Base-by-base conservation (phyloP, 2,797 vertebrate species). In the Pristis pectinata region DNA sequence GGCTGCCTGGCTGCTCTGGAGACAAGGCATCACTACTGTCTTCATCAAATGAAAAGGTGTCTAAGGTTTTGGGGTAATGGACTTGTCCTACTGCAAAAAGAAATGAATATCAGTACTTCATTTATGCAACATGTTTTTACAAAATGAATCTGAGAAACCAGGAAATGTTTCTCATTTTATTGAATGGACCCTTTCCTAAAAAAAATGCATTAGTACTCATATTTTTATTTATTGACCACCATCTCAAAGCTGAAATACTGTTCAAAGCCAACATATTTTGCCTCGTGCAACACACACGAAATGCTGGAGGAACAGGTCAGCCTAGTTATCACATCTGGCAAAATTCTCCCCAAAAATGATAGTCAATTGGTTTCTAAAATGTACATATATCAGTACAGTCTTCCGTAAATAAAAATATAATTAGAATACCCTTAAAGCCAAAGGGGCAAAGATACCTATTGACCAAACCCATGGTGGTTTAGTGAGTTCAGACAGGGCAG, bases 41-140 rank as follows among this genome's bases (percentile, higher is more conserved):
- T 95, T 99, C 98, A 74, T 98, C 98, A 96, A 99, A 99, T 89
- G 97, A 98, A 96, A 98, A 99, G 95, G 98, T 97, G 37, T 98
- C 98, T 95, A 97, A 95, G 64, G 97, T 96, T 94, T 98, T 97
- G 34, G 97, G 97, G 85, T 95, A 95, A 95, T 96, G 97, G 77
- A 97, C 96, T 94, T 98, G 96, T 94, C 96, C 97, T 95, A 96
- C 98, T 95, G 97, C 95, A 96, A 95, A 80, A 56, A 53, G 72
- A 76, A 76, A 22, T 44, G 0, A 15, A 94, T 8, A 2, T 94
- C 76, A 76, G 72, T 74, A 76, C 94, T 37, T 59, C 17, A 61
- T 82, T 82, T n/a, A 64, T 30, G 0, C 49, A 94, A 82, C 41
- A 59, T 61, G 13, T 37, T 76, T 44, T 59, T 82, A n/a, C 30